These are phyloP conservation scores for Synergus umbraculus DNA, from an alignment of 2,888 invertebrate genomes.

Conservation along the genomic window DNA sequence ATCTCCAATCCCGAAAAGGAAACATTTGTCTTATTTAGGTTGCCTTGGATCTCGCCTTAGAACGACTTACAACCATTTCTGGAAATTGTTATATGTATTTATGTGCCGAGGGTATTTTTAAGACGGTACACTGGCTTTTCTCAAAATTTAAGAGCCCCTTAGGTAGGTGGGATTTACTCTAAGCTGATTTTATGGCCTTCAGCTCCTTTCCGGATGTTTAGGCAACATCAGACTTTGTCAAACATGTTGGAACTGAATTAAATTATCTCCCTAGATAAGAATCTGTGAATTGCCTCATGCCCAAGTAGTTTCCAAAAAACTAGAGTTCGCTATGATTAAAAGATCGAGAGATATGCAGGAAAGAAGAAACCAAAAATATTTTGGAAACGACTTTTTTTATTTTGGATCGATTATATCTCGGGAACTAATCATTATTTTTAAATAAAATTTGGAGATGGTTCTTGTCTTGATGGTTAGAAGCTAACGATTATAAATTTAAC, in stretches of 20 bases:
- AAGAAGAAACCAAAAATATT: not conserved
- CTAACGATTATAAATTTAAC: not conserved
- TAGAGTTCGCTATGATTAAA: not conserved
- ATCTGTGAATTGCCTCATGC: not conserved
- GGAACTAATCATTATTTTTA: not conserved
- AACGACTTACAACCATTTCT: constrained; percentile 25
- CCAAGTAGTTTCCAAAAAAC: not conserved
- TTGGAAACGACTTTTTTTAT: not conserved
- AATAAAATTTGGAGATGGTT: not conserved
- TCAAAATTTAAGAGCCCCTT: constrained; percentile 32
- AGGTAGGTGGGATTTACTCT: constrained; percentile 8
- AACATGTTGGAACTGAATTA: not conserved
- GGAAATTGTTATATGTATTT: constrained; percentile 26
- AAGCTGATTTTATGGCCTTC: constrained; percentile 11
- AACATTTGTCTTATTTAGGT: constrained; percentile 38
- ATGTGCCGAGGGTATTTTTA: constrained; percentile 8
- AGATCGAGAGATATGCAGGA: not conserved
- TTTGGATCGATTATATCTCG: not conserved
- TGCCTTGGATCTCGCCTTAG: constrained; percentile 1
- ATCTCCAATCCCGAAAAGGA: constrained; percentile 28
- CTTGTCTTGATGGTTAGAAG: not conserved
- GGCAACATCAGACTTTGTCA: not conserved
- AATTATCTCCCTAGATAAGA: not conserved
- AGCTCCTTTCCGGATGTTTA: not conserved
- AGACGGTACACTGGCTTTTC: constrained; percentile 19